phyloP scores from a whole-genome alignment of 2,797 vertebrate species.

The Hephaestus fuliginosus region DNA sequence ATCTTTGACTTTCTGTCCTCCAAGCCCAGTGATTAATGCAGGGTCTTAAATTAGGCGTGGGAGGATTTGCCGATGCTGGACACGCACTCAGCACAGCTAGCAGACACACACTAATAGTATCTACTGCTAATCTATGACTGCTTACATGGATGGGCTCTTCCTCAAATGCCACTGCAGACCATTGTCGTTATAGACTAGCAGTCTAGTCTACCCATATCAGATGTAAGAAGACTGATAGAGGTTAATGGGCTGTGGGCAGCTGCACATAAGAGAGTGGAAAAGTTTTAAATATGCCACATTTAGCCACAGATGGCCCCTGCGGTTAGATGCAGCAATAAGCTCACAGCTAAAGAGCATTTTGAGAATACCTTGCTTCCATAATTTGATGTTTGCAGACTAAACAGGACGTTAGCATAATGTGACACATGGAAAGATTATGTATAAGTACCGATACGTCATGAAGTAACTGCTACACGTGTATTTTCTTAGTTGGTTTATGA shows the following conservation, averaged over 20 bases:
- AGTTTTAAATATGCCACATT: slow-evolving; percentile 59
- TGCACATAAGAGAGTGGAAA: slow-evolving; percentile 28
- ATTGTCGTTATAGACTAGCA: slow-evolving; percentile 80
- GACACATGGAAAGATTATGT: neutral
- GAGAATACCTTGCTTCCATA: slow-evolving; percentile 15
- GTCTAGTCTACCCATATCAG: slow-evolving; percentile 78
- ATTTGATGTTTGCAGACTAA: slow-evolving; percentile 27
- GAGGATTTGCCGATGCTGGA: slow-evolving; percentile 82
- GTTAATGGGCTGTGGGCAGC: slow-evolving; percentile 72
- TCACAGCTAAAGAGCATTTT: slow-evolving; percentile 39
- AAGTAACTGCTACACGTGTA: neutral
- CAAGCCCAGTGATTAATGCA: slow-evolving; percentile 85
- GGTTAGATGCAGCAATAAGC: slow-evolving; percentile 44
- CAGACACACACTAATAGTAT: slow-evolving; percentile 82
- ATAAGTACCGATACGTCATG: neutral
- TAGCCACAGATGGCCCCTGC: slow-evolving; percentile 48
- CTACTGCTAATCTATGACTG: slow-evolving; percentile 83
- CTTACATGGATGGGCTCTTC: slow-evolving; percentile 84
- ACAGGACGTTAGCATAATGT: neutral
- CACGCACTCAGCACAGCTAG: slow-evolving; percentile 76
- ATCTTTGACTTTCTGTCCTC: slow-evolving; percentile 88
- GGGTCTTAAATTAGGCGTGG: slow-evolving; percentile 85
- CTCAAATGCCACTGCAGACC: slow-evolving; percentile 79
- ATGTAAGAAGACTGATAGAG: slow-evolving; percentile 78
- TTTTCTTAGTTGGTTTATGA: neutral